A percentile compares a stretch with the other conserved stretches of the same genome.
phyloP scores from a whole-genome alignment of 2,113 vertebrate genomes.

The Lophura nycthemera region DNA sequence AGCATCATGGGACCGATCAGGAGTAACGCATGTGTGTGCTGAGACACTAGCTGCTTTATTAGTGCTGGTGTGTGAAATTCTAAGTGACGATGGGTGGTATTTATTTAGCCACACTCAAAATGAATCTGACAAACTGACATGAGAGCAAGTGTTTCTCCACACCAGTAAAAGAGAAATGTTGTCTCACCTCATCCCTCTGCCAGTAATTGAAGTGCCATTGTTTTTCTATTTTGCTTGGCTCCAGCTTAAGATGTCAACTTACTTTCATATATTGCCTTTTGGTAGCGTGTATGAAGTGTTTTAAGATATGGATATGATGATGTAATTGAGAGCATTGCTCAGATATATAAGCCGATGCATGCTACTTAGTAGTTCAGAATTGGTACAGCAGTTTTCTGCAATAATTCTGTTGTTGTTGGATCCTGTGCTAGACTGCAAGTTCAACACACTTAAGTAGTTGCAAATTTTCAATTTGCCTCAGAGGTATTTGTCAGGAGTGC shows the following conservation, averaged over 20 bases:
- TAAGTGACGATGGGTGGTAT: background rate
- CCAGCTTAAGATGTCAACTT: background rate
- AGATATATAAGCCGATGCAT: background rate
- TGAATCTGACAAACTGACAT: background rate
- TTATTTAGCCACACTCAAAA: background rate
- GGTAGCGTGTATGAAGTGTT: background rate
- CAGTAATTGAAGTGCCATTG: background rate
- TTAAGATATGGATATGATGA: fast-evolving
- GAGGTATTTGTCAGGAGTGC: background rate
- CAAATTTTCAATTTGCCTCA: background rate
- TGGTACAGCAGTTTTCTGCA: background rate
- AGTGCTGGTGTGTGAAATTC: background rate
- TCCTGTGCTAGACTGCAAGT: background rate
- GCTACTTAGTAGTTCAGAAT: background rate
- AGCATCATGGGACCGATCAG: background rate
- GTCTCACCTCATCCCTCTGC: background rate
- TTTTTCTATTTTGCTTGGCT: background rate
- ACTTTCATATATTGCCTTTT: background rate
- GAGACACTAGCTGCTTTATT: background rate
- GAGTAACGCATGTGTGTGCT: background rate
- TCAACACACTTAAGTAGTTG: background rate
- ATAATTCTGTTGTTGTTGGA: background rate
- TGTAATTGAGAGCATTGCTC: background rate
- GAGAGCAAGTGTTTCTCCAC: background rate
- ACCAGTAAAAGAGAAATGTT: background rate